These are phyloP conservation scores for Aurelia coerulea DNA, from an alignment of 30 jellyfish, hydroid and myxozoan species.

Conservation along the genomic window DNA sequence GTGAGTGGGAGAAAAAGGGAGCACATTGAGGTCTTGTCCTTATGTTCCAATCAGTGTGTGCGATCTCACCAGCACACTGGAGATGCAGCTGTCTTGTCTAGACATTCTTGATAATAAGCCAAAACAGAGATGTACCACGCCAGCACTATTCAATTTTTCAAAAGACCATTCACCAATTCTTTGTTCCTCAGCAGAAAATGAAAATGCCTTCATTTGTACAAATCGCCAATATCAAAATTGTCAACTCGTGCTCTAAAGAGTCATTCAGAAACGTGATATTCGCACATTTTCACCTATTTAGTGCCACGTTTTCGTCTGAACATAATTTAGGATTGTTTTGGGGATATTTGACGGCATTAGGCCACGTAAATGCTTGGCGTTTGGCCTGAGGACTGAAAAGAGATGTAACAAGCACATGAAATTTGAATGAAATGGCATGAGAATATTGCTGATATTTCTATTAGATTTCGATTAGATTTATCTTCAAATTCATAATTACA, in stretches of 20 bases:
- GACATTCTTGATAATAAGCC: slow-evolving; percentile 74
- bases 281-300: background rate
- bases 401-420: background rate
- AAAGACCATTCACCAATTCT: slow-evolving; percentile 60
- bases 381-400: background rate
- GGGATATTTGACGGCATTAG: background rate
- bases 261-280: background rate
- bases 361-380: background rate
- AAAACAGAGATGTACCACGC: slow-evolving; percentile 63
- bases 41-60: slow-evolving; percentile 55
- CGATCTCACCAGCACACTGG: slow-evolving; percentile 61
- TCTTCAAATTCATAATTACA: background rate
- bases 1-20: slow-evolving; percentile 13
- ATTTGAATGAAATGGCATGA: background rate
- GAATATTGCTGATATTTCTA: slow-evolving; percentile 5
- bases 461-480: slow-evolving; percentile 3
- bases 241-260: slow-evolving; percentile 39
- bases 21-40: slow-evolving; percentile 53
- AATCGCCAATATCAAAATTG: background rate
- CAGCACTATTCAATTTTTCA: slow-evolving; percentile 36
- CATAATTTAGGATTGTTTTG: background rate
- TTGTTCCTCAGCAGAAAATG: slow-evolving; percentile 30
- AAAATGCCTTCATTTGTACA: slow-evolving; percentile 40
- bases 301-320: background rate
- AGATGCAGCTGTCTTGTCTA: slow-evolving; percentile 74